Base-by-base conservation (phyloP, 2,797 vertebrate genomes). In the Otolemur crassicaudatus region DNA sequence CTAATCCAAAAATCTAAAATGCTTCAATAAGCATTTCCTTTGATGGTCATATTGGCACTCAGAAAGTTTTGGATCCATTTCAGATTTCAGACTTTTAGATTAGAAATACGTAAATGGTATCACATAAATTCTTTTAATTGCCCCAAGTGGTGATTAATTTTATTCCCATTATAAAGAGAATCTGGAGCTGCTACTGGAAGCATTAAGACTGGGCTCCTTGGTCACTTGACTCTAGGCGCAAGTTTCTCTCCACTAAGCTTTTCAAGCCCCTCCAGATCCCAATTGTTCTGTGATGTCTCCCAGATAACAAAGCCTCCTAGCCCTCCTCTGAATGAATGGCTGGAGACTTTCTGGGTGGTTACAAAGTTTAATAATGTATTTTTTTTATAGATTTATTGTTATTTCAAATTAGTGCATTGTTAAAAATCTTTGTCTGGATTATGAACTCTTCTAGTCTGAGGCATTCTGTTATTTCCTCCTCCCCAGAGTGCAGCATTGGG, bases 361-460 rank as follows among this genome's bases (percentile, higher is more conserved):
- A 53, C 1, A 31, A 9, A 46, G 19, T 56, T 60, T 40, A 75
- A 94, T 70, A 72, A 34, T 60, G 1, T 67, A 20, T 29, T 92
- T 96, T 96, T 81, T 80, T 75, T 65, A 37, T n/a, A 49, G 72
- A 61, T 61, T 94, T 82, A 70, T 69, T 88, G 2, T 84, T 96
- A 86, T 86, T 92, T 94, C 89, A 61, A 37, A 37, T 87, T 83
- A 93, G n/a, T 89, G 76, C 29, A 49, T 84, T 87, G 29, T 77
- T 46, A 84, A 34, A 16, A 31, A 40, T 94, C 65, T 77, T 87
- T 91, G n/a, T 89, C 29, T 80, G 65, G 43, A 87, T 75, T 73
- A 85, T 87, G 63, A 83, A 56, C 76, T 72, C 23, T 83, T 27
- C 67, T 79, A 73, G 61, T 63, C 29, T 14, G 43, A 61, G 22